Evolutionary conservation across 1,140 invertebrate species (phyloP).

Genomic region (Drosophila melanica): DNA sequence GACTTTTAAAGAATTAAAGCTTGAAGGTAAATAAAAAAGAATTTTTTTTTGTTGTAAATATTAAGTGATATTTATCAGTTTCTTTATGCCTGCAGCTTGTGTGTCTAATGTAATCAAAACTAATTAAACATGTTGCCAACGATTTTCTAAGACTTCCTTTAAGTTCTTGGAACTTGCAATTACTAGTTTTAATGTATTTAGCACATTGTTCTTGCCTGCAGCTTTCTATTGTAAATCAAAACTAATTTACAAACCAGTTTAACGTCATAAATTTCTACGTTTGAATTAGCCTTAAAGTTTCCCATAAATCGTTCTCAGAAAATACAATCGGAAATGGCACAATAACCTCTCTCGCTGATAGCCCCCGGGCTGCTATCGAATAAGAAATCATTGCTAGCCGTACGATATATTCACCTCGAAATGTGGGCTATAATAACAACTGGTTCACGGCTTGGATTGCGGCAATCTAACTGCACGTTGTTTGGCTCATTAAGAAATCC

Average conservation of each 20-base stretch:
- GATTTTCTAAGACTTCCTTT: too few relatives aligned
- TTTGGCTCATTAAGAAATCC: constrained; percentile 76
- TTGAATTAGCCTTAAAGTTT: constrained; percentile 60
- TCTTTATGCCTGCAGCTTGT: background rate
- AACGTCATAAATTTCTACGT: constrained; percentile 52
- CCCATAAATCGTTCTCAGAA: constrained; percentile 56
- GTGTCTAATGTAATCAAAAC: too few relatives aligned
- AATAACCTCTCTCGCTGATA: constrained; percentile 22
- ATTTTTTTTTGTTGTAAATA: too few relatives aligned
- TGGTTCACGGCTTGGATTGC: constrained; percentile 38
- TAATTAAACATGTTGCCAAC: too few relatives aligned
- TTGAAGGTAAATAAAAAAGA: too few relatives aligned
- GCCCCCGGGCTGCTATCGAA: constrained; percentile 10
- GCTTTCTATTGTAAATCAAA: constrained; percentile 54
- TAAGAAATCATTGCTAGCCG: background rate
- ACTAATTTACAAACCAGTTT: constrained; percentile 28
- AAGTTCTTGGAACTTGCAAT: too few relatives aligned
- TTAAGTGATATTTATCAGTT: background rate
- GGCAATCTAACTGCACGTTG: constrained; percentile 8
- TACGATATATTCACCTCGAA: background rate
- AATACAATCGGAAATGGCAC: constrained; percentile 43
- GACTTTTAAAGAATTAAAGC: too few relatives aligned
- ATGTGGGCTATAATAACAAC: constrained; percentile 39
- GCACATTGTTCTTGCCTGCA: constrained; percentile 3
- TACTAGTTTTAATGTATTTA: background rate